Base-by-base conservation (phyloP, 1,140 invertebrate genomes). In the Ostrea edulis region DNA sequence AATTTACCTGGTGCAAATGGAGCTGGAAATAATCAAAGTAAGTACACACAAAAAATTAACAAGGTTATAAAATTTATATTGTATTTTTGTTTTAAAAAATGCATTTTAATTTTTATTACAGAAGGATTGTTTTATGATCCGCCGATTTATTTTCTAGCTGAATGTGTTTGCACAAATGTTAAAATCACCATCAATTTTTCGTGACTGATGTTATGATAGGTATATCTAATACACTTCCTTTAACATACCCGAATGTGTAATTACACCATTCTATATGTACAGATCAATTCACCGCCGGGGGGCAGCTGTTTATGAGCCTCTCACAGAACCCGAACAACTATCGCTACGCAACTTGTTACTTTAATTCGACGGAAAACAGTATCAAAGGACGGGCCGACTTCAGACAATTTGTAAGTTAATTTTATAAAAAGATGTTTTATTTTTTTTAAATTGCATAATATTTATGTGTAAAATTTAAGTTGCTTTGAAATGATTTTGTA, bases 241-340 rank as follows among this genome's bases (percentile, higher is more conserved):
- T 62, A 20, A 62, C 17, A 20, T 62, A 20, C n/a, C 20, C n/a
- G 58, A 20, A 62, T 77, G 12, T 77, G 25, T 11, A 35, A 29
- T 25, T 14, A 3, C 8, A 77, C 68, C 9, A 51, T 84, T 83
- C 58, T 52, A 8, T 29, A 17, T 25, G 44, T 62, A 58, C n/a
- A 86, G 85, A 52, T 22, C 87, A 68, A 44, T 84, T 84, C 55
- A 85, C 88, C 14, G 83, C 86, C n/a, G 84, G 88, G 58, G 86
- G 88, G 14, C 88, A 89, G 22, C 65, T 89, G n/a, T 89, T 89
- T n/a, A 89, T 89, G 88, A 89, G 82, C 58, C 55, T 89, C 12
- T 87, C 88, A 14, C 88, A 89, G 58, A 89, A 89, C 68, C 84
- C 86, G 17, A 89, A 87, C 83, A 89, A 89, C 81, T 89, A 89